A percentile compares a stretch with the other conserved stretches of the same genome.
These are phyloP conservation scores for Drosophila melanogaster DNA, from an alignment of 1,140 invertebrate species.

Conservation along the genomic window DNA sequence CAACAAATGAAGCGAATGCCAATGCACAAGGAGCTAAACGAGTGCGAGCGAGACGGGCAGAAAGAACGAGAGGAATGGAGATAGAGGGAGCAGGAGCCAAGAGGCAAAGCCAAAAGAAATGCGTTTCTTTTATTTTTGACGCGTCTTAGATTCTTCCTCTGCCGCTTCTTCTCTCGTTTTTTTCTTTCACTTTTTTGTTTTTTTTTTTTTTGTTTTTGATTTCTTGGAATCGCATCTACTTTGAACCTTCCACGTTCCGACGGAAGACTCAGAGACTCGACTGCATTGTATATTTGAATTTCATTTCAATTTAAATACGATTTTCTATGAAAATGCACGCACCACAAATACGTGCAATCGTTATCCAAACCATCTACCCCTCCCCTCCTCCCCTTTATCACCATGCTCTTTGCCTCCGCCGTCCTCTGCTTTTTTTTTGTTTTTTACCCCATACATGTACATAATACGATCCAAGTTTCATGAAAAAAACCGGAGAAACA, in stretches of 20 bases:
- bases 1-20: slow-evolving; percentile 51
- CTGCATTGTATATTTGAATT: slow-evolving; percentile 82
- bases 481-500: neutral
- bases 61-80: slow-evolving; percentile 2
- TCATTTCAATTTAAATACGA: slow-evolving; percentile 83
- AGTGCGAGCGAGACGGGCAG: slow-evolving; percentile 2
- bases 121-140: slow-evolving; percentile 79
- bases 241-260: slow-evolving; percentile 73
- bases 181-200: slow-evolving; percentile 6
- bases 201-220: slow-evolving; percentile 61
- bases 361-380: slow-evolving; percentile 11
- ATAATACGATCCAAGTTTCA: slow-evolving; percentile 3
- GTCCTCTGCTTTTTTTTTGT: neutral
- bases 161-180: slow-evolving; percentile 14
- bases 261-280: slow-evolving; percentile 41
- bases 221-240: slow-evolving; percentile 79
- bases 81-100: slow-evolving; percentile 17
- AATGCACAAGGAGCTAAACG: slow-evolving; percentile 39
- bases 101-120: slow-evolving; percentile 63
- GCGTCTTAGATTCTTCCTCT: slow-evolving; percentile 73
- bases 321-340: slow-evolving; percentile 83
- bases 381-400: neutral
- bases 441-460: neutral
- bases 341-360: slow-evolving; percentile 64
- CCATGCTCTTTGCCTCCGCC: neutral